Base-by-base conservation (phyloP, 1,140 invertebrate species). In the Cyclina sinensis region DNA sequence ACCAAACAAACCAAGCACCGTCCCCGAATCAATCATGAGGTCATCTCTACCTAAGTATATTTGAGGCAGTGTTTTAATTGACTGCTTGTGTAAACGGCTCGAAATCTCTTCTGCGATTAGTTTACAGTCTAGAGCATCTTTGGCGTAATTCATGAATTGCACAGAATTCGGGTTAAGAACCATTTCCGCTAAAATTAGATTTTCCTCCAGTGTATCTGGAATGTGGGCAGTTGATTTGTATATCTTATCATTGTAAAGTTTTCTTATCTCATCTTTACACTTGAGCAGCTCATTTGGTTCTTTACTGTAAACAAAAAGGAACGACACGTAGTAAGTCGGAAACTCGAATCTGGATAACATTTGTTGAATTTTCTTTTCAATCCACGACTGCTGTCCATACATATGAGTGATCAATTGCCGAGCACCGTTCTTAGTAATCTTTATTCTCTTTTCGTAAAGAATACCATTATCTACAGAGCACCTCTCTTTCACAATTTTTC, bases 141-240 rank as follows among this genome's bases (percentile, higher is more conserved):
- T 70, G 4, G 32, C 65, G 16, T 70, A 18, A n/a, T 70, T 70
- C 32, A 70, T 35, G 18, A 70, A 70, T n/a, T 70, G 65, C n/a
- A 70, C 14, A 18, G 65, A 70, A 70, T 70, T 70, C 14, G 32
- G 14, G 27, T 70, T 70, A 37, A 70, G 35, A 18, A 70, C 37
- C 65, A 70, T 70, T 70, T 70, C 65, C 12, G 65, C 65, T 18
- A 70, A 16, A 70, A 70, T 70, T n/a, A 70, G 9, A n/a, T 39
- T 70, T n/a, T 37, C 16, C 37, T 70, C 65, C 5, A 16, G 1
- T 4, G 65, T 70, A 16, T 70, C 65, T 7, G 65, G 65, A 37
- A 70, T 70, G 16, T 70, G 65, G 27, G 37, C 35, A 7, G 65
- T 35, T 14, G 14, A 37, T 39, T 35, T 70, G 9, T 5, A 37